These are phyloP conservation scores for Dipodomys spectabilis DNA, from an alignment of 2,113 vertebrate genomes.

Conservation along the genomic window DNA sequence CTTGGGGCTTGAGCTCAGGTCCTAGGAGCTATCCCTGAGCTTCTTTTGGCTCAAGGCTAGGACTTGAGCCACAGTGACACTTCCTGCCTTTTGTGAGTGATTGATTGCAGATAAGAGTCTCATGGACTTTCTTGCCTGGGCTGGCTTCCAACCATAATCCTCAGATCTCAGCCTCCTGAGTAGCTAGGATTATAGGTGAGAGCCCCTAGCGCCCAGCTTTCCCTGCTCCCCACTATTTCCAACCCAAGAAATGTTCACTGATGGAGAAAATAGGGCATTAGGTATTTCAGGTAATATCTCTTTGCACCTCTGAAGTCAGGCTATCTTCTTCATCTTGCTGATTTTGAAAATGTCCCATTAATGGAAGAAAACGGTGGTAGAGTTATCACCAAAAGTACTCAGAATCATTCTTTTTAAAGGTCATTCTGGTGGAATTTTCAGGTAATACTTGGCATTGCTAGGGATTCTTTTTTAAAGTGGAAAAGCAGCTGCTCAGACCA, in stretches of 20 bases:
- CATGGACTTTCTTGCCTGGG: no score
- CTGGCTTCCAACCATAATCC: no score
- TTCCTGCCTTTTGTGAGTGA: no score
- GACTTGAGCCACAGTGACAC: no score
- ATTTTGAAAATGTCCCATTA: slow-evolving; percentile 65
- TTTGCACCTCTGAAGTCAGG: not conserved
- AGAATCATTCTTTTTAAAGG: slow-evolving; percentile 64
- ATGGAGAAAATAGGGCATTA: slow-evolving; percentile 33
- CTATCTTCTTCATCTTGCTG: slow-evolving; percentile 59
- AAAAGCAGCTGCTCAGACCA: not conserved
- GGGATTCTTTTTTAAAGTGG: not conserved
- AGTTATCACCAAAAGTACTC: slow-evolving; percentile 57
- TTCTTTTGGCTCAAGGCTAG: no score
- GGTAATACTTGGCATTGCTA: slow-evolving; percentile 50
- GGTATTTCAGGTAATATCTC: not conserved
- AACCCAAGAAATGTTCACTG: slow-evolving; percentile 32
- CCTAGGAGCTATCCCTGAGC: no score
- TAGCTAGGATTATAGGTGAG: no score
- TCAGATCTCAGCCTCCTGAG: no score
- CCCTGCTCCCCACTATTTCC: not conserved
- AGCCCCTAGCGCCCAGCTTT: no score
- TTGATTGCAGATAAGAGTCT: no score
- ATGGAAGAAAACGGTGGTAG: slow-evolving; percentile 48
- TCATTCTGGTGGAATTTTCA: slow-evolving; percentile 62
- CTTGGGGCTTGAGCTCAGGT: no score